Evolutionary conservation across 1,140 invertebrate species (phyloP).

Genomic region (Physella acuta): DNA sequence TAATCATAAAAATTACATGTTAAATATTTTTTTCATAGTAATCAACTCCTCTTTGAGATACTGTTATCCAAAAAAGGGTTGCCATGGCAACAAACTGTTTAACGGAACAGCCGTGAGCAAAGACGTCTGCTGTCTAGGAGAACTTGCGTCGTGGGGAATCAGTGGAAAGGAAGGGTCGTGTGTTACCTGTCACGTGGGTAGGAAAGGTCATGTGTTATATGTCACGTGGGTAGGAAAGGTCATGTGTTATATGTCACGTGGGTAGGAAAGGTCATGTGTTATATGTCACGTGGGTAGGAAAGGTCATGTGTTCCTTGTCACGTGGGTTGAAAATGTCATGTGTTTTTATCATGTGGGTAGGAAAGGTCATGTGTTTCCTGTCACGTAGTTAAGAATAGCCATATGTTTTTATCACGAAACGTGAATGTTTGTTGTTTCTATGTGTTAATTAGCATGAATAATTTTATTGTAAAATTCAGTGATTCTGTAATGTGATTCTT

Average conservation of each 20-base stretch:
- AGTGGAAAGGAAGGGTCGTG: background rate
- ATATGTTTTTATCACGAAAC: too few species aligned
- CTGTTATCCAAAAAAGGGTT: background rate
- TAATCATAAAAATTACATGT: too few species aligned
- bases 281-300: background rate
- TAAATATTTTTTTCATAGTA: too few species aligned
- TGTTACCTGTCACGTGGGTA: background rate
- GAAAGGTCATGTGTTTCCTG: too few species aligned
- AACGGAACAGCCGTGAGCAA: background rate
- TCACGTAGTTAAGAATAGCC: too few species aligned
- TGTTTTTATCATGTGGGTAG: too few species aligned
- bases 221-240: background rate
- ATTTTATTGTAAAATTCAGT: too few species aligned
- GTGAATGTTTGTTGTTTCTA: too few species aligned
- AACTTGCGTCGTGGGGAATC: background rate
- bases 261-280: background rate
- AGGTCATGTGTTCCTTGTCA: too few species aligned
- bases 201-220: background rate
- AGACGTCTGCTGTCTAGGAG: background rate
- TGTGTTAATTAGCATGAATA: too few species aligned
- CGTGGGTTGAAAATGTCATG: too few species aligned
- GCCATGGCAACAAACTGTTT: background rate
- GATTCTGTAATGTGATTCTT: too few species aligned
- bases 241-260: background rate
- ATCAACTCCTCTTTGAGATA: background rate